Evolutionary conservation across 2,888 invertebrate genomes (phyloP).

Genomic region (Mechanitis mazaeus): DNA sequence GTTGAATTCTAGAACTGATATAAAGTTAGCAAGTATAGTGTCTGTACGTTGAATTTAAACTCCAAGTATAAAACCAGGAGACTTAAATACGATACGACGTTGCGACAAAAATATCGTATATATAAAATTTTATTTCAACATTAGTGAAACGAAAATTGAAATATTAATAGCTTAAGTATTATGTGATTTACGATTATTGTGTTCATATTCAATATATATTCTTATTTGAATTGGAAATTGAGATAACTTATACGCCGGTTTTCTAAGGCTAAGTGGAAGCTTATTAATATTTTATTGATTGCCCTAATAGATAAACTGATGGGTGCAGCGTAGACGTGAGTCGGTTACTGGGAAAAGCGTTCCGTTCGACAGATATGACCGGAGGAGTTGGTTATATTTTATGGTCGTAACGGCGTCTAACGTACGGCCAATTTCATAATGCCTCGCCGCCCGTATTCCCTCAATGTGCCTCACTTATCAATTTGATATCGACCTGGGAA

Average conservation of each 20-base stretch:
- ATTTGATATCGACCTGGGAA: constrained; percentile 73
- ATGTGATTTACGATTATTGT: too few species aligned
- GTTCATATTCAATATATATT: background rate
- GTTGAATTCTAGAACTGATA: constrained; percentile 26
- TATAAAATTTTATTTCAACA: too few species aligned
- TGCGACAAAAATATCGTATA: too few species aligned
- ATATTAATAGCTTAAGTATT: too few species aligned
- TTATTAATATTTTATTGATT: constrained; percentile 52
- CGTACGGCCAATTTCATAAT: constrained; percentile 77
- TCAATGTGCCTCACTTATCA: constrained; percentile 74
- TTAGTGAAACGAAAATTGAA: too few species aligned
- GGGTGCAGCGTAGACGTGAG: constrained; percentile 54
- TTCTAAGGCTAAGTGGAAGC: constrained; percentile 28
- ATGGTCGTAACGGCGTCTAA: constrained; percentile 74
- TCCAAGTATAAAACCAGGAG: constrained; percentile 1
- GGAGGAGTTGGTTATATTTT: constrained; percentile 70
- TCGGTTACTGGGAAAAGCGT: constrained; percentile 47
- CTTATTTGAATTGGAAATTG: background rate
- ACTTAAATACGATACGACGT: background rate
- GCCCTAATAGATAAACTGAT: constrained; percentile 54
- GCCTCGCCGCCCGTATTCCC: constrained; percentile 60
- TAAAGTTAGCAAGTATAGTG: constrained; percentile 17
- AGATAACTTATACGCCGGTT: constrained; percentile 4
- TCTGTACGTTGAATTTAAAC: background rate
- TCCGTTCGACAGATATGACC: constrained; percentile 71